These are phyloP conservation scores for Alethe diademata DNA, from an alignment of 2,113 vertebrate genomes.

Conservation along the genomic window DNA sequence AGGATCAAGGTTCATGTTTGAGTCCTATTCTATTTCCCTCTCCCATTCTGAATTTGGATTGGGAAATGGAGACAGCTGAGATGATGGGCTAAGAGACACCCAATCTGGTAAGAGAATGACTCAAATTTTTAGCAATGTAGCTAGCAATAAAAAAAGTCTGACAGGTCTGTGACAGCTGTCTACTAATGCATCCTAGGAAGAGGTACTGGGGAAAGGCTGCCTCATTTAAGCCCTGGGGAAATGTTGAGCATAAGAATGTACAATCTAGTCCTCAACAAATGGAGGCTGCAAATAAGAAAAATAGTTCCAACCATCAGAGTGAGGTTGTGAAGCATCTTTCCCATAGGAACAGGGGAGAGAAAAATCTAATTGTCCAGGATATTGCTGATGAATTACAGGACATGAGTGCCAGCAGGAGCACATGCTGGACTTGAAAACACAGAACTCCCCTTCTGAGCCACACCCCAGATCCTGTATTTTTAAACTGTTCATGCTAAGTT, in stretches of 20 bases:
- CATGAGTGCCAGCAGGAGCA: not conserved
- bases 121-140: not conserved
- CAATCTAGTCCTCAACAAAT: not conserved
- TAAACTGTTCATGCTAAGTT: not conserved
- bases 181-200: not conserved
- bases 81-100: not conserved
- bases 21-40: not conserved
- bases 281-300: not conserved
- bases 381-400: not conserved
- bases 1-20: not conserved
- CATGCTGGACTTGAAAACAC: not conserved
- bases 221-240: not conserved
- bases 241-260: not conserved
- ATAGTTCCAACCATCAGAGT: not conserved
- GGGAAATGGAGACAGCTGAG: not conserved
- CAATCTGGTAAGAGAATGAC: not conserved
- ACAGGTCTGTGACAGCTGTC: not conserved
- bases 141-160: not conserved
- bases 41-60: not conserved
- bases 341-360: not conserved
- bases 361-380: not conserved
- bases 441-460: not conserved
- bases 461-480: not conserved
- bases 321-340: not conserved
- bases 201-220: not conserved